These are phyloP conservation scores for Mallotus villosus DNA, from an alignment of 2,797 vertebrate species.

Conservation along the genomic window DNA sequence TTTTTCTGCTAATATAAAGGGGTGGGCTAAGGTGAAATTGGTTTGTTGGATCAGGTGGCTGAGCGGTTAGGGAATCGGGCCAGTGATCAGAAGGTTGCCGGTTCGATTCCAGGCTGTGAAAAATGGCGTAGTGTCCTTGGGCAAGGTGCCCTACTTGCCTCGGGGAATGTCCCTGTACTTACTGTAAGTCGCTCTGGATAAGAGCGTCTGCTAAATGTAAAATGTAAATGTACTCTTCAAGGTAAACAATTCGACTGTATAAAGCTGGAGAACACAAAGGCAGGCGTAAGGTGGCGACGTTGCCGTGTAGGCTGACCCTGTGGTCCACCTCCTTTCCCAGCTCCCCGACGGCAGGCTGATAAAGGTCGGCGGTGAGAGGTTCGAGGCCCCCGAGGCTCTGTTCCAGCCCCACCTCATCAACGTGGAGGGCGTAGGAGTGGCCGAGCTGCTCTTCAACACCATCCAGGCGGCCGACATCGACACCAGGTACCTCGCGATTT, in stretches of 20 bases:
- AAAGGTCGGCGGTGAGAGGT: conserved; percentile 97
- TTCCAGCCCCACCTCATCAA: conserved; percentile 99
- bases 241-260: too few relatives aligned
- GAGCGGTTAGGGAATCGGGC: too few relatives aligned
- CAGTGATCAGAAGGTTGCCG: too few relatives aligned
- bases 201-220: too few relatives aligned
- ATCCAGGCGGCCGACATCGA: conserved; percentile 98
- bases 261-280: too few relatives aligned
- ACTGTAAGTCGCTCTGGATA: too few relatives aligned
- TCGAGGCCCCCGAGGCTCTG: conserved; percentile 95
- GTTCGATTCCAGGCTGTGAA: too few relatives aligned
- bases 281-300: not conserved
- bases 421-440: conserved; percentile 96
- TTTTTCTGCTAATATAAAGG: not conserved
- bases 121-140: too few relatives aligned
- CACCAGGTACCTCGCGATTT: conserved; percentile 80
- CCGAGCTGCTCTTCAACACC: conserved; percentile 97
- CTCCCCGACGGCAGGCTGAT: conserved; percentile 97
- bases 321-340: conserved; percentile 55
- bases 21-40: not conserved
- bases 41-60: too few relatives aligned
- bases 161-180: too few relatives aligned
- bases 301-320: not conserved
- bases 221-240: too few relatives aligned
- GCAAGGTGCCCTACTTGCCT: too few relatives aligned